Evolutionary conservation across 2,113 vertebrate genomes (phyloP), one percentile per base, ranked within the genome.

Genomic region (Leucopsar rothschildi): DNA sequence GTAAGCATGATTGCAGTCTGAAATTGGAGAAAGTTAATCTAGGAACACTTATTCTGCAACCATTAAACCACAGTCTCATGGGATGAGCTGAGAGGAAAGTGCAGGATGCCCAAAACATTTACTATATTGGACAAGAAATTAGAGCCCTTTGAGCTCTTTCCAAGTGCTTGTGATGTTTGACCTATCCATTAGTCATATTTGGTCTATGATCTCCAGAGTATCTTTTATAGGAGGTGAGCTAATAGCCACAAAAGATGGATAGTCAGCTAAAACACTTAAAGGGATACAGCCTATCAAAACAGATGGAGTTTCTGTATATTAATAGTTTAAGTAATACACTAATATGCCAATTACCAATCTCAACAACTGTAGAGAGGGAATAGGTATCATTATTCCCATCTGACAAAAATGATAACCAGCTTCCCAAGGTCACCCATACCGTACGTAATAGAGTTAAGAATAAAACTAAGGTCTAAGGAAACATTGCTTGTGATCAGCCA

Each of bases 121-220:
- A 53, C 78, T 77, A 57, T 69, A 52, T 66, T 49, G 66, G 78
- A 90, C 39, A 77, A 94, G 82, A 90, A 91, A 87, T 22, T 65
- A 19, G 47, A 91, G 35, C 13, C 33, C 83, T 92, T 45, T 95
- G 75, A 92, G 53, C 39, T 70, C 70, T 90, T 94, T 94, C 87
- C 78, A 95, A 91, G 71, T 77, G 63, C 55, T 95, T 91, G 39
- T 86, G 87, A 80, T 77, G 13, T 92, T 94, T 90, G 87, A 85
- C 78, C 82, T 89, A 79, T 55, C 81, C 84, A 94, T 93, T 95
- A 89, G 73, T 94, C 91, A 70, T 83, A 68, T 92, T 71, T 88
- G 86, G 39, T 73, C 79, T 80, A 19, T 25, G 45, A 95, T 92
- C 53, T 95, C 89, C 28, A 7, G 80, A 85, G 77, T 79, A 72